Percentiles rank a stretch among this genome's conserved stretches.
Conservation (phyloP, 2,113 vertebrate genomes). For the Sialia sialis region DNA sequence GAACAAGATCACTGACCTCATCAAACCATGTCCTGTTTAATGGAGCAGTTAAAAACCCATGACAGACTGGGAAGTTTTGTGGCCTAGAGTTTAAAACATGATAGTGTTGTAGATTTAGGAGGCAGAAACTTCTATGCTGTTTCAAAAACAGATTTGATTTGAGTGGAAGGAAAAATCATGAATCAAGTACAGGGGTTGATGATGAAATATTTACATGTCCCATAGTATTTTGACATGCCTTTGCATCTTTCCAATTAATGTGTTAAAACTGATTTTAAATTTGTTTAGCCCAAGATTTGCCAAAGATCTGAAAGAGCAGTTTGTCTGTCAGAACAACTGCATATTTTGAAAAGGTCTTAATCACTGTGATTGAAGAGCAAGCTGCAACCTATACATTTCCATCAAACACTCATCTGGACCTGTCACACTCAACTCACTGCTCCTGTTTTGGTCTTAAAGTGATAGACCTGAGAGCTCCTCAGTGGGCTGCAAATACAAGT, state of each 20-base stretch:
- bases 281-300: slow-evolving; percentile 17
- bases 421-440: neutral
- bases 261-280: neutral
- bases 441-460: neutral
- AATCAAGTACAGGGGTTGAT: neutral
- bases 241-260: neutral
- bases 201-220: neutral
- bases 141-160: neutral
- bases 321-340: neutral
- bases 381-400: neutral
- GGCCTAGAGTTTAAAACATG: neutral
- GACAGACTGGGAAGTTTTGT: neutral
- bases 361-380: neutral
- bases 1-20: neutral
- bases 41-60: neutral
- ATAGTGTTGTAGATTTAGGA: neutral
- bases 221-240: neutral
- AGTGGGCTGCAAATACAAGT: neutral
- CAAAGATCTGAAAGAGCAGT: neutral
- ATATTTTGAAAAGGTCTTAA: neutral
- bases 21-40: neutral
- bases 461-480: neutral
- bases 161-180: neutral
- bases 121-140: neutral
- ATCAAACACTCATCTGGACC: neutral